Evolutionary conservation across 30 jellyfish, hydroid and myxozoan genomes (phyloP), one percentile per base, ranked within the genome.

Genomic region (Aurelia aurita): DNA sequence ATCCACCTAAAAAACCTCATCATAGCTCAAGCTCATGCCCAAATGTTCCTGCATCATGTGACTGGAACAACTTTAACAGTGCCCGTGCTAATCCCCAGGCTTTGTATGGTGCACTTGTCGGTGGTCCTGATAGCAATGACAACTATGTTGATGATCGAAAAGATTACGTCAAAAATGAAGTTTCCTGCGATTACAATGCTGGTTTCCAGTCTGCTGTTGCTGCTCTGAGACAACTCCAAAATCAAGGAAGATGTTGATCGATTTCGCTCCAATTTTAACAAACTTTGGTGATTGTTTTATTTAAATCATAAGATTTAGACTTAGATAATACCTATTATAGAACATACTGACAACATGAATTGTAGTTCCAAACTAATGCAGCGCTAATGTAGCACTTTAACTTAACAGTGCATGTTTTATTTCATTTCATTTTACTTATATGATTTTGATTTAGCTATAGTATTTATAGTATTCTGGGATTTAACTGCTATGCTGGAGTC

Each of bases 151-250:
- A 87, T 77, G 61, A 62, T 27, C 63, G 96, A 34, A 57, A 39
- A 25, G 96, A 87, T 66, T 87, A 75, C 91, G 43, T 87, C 59
- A 77, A 77, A 58, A 87, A 87, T 75, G 96, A 77, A 66, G 96
- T 87, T 19, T 73, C 96, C 12, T 77, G 85, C 46, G 96, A 87
- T 43, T 76, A 87, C 72, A 87, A 87, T 43, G 96, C 96, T 21
- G 96, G 96, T 11, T 87, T 87, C 49, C 96, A 87, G 28, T 87
- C 96, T 7, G 96, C 96, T 25, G 68, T 87, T 74, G 96, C 96
- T n/a, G 96, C 86, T 15, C 58, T 87, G 62, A 76, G 60, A 25
- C 68, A 87, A 14, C 62, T 87, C n/a, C 63, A 65, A 26, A 15
- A 9, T 22, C 28, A 34, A 19, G 90, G 90, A 21, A 28, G 46